These are phyloP conservation scores for Odiellus spinosus DNA, from an alignment of 2,888 invertebrate genomes.

Conservation along the genomic window DNA sequence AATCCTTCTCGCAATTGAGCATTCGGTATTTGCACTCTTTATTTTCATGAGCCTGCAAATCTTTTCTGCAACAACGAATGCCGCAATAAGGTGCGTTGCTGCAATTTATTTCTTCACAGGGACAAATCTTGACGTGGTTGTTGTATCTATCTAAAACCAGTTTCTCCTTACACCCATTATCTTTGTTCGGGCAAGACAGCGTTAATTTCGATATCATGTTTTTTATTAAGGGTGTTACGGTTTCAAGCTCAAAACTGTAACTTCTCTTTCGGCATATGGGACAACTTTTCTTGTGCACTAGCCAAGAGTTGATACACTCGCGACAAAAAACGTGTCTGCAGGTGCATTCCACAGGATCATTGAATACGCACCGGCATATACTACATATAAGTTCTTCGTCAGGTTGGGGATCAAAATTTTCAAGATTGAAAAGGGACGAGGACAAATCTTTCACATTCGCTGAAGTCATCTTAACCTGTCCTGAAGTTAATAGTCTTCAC, in stretches of 20 bases:
- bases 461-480: too few species aligned
- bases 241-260: neutral
- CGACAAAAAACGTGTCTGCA: slow-evolving; percentile 15
- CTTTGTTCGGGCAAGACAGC: slow-evolving; percentile 5
- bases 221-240: slow-evolving; percentile 8
- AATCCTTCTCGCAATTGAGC: slow-evolving; percentile 4
- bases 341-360: slow-evolving; percentile 12
- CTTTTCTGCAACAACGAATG: slow-evolving; percentile 3
- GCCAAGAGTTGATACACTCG: slow-evolving; percentile 9
- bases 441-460: too few species aligned
- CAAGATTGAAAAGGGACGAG: slow-evolving; percentile 1
- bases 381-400: slow-evolving; percentile 15
- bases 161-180: slow-evolving; percentile 7
- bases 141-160: slow-evolving; percentile 7
- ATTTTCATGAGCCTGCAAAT: slow-evolving; percentile 6
- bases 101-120: slow-evolving; percentile 6
- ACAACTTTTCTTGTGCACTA: slow-evolving; percentile 8
- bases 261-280: slow-evolving; percentile 13
- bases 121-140: slow-evolving; percentile 7
- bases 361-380: slow-evolving; percentile 9
- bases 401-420: slow-evolving; percentile 9
- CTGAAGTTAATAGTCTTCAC: too few species aligned
- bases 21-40: slow-evolving; percentile 4
- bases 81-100: slow-evolving; percentile 5
- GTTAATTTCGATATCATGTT: slow-evolving; percentile 12